These are phyloP conservation scores for Atherinomorus stipes DNA, from an alignment of 2,113 vertebrate species.

Conservation along the genomic window DNA sequence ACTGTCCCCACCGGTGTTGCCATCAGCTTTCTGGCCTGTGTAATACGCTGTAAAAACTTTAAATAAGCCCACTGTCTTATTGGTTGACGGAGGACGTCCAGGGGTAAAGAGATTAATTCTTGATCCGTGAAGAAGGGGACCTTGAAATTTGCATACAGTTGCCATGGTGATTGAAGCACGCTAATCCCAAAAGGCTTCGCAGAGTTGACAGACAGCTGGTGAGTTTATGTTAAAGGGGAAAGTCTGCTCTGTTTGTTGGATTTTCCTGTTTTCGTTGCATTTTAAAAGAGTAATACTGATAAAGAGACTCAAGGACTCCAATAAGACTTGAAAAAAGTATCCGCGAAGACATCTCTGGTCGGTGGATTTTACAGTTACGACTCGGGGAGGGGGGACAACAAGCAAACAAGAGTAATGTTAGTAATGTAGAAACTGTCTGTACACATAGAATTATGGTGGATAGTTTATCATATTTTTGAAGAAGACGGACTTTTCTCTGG, in stretches of 20 bases:
- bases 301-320: no score
- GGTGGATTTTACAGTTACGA: constrained; percentile 6
- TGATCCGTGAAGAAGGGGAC: constrained; percentile 43
- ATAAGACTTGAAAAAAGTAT: background rate
- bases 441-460: background rate
- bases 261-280: background rate
- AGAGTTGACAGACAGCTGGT: constrained; percentile 9
- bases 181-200: constrained; percentile 9
- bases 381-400: constrained; percentile 11
- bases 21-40: constrained; percentile 4
- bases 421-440: background rate
- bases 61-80: constrained; percentile 1
- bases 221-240: constrained; percentile 37
- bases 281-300: background rate
- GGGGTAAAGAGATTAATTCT: constrained; percentile 30
- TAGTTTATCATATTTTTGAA: no score
- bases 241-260: background rate
- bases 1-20: constrained; percentile 3
- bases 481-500: background rate
- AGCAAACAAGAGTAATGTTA: background rate
- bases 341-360: constrained; percentile 1
- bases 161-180: constrained; percentile 50
- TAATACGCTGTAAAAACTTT: constrained; percentile 22
- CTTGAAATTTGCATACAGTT: constrained; percentile 43
- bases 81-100: constrained; percentile 21